Base-by-base conservation (phyloP, 2,113 vertebrate genomes). In the Perca fluviatilis region DNA sequence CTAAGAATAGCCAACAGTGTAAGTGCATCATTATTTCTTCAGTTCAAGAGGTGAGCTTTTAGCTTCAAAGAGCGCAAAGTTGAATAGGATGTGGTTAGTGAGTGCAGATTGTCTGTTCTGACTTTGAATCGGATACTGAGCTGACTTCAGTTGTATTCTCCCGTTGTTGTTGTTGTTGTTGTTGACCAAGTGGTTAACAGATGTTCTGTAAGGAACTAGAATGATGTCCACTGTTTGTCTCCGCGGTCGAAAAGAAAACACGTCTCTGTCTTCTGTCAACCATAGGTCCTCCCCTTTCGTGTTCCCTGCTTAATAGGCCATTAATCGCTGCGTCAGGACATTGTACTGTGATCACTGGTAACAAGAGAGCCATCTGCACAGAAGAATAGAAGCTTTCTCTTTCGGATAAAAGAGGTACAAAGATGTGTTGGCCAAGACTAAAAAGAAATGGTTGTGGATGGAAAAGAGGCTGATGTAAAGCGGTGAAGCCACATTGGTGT, bases 251-350 rank as follows among this genome's bases (percentile, higher is more conserved):
- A 77, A 68, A 77, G 62, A 91, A 88, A 90, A 82, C 64, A 21
- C 2, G 50, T 67, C 63, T 89, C 68, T 58, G 82, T 88, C 80
- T 80, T 84, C 67, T 74, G 80, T 71, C 86, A 74, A 12, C 7
- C 36, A 0, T 21, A 11, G 67, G 30, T 71, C 86, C 86, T 82
- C 86, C 83, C 50, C 66, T 88, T 89, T 86, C 74, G 43, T 91
- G 88, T 87, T 87, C 21, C 27, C 60, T 27, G 60, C 71, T 84
- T 87, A 92, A 90, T 83, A 80, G 74, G 84, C 82, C 90, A 89
- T 84, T 90, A 88, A 88, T 93, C 84, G 65, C 77, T 75, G 79
- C 65, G 71, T 71, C 74, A 76, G 30, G 61, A 88, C 83, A 77
- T 83, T 73, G 66, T 69, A 33, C 62, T 73, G 80, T 65, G 75